Evolutionary conservation across 2,113 vertebrate species (phyloP), one percentile per base, ranked within the genome.

Genomic region (Dermatemys mawii): DNA sequence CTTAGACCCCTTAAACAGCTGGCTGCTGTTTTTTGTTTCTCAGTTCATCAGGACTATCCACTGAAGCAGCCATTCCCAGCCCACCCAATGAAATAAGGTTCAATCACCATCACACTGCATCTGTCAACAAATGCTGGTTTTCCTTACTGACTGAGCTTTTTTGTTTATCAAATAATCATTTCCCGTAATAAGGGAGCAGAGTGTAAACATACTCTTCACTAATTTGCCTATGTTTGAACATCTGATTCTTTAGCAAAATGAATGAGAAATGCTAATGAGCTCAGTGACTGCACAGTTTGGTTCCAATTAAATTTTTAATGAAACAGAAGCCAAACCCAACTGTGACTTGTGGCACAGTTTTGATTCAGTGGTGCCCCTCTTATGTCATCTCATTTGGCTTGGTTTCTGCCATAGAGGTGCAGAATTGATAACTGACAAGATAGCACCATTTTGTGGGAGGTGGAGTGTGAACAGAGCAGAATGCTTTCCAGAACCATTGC

Each of bases 291-390:
- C 93, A 89, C 93, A 95, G 90, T 96, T 91, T 97, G 95, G 85
- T 97, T 97, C 95, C 96, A 97, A 97, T 97, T 97, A 97, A 87
- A 93, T 95, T 97, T 90, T 97, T 98, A 97, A 97, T 94, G 89
- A 97, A 97, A 98, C 86, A 84, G 90, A 96, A 92, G 82, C 92
- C 84, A 95, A 96, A 38, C 14, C 92, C 89, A 96, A 95, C 83
- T 93, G 89, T 96, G 93, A 96, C 63, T 87, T 81, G 78, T 94
- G 93, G 49, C 49, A n/a, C 84, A 95, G 63, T 92, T 95, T 89
- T 94, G 78, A 94, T 95, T 96, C 93, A 81, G 63, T 51, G 2
- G 84, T 96, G 86, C 89, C 96, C 83, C 55, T 92, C 60, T 89
- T 46, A 82, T 1, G 1, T 92, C 90, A 92, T 91, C 81, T 97